Base-by-base conservation (phyloP, 2,888 invertebrate species). In the Tridacna crocea region DNA sequence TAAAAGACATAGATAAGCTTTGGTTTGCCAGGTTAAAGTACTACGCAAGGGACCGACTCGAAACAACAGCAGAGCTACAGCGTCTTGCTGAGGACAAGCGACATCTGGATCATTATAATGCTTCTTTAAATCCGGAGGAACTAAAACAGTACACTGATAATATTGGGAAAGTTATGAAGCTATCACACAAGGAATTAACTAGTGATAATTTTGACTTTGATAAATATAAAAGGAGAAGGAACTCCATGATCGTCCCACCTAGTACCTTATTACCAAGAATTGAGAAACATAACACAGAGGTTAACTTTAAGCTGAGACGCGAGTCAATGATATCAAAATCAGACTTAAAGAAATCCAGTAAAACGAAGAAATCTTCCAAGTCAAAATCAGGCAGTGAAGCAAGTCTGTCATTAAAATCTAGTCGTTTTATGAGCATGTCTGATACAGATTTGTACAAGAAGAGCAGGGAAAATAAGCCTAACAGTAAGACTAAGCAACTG, bases 141-240 rank as follows among this genome's bases (percentile, higher is more conserved):
- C 63, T 68, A 75, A 87, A 75, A 65, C 51, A 75, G 48, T 80
- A 79, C 70, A 79, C 75, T 74, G 82, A 81, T 47, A 72, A 48
- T 26, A 80, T 72, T 55, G 72, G 61, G 70, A 58, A 77, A 48
- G 72, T 75, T 8, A 77, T 83, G 68, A 83, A 79, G 70, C 22
- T 55, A 10, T 3, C 81, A 3, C 75, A 86, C 26, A 72, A 73
- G 63, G 79, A 83, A 27, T 17, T 79, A 0, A 55, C 72, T 10
- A 79, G 77, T 46, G 82, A 86, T 47, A 86, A 86, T 60, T 86
- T 78, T 27, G 79, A 83, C 60, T 83, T 86, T 61, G 83, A 86
- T 13, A 78, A 63, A 46, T 51, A 63, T 15, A 70, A 60, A 19
- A 27, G 66, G 15, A 27, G 70, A 6, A 19, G 47, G 17, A 68